Percentiles rank a stretch among this genome's conserved stretches.
Evolutionary conservation across 2,888 invertebrate species (phyloP).

Genomic region (Eilema sororculum): DNA sequence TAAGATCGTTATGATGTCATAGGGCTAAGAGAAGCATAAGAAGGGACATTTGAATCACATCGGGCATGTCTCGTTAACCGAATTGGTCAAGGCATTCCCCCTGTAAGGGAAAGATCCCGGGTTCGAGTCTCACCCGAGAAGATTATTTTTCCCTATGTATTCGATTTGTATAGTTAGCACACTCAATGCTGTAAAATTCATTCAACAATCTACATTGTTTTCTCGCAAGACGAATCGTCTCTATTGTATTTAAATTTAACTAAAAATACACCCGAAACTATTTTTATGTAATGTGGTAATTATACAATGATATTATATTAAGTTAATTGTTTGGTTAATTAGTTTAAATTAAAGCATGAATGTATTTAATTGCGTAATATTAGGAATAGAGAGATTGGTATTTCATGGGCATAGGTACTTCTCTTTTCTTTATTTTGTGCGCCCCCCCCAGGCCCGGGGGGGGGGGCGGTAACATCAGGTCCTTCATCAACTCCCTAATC

Average conservation of each 20-base stretch:
- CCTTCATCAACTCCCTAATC: too few species aligned
- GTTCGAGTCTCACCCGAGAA: too few species aligned
- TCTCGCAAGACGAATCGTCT: not conserved
- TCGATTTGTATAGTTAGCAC: too few species aligned
- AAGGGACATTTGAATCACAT: too few species aligned
- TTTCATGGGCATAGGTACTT: not conserved
- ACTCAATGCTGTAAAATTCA: too few species aligned
- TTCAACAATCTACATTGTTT: not conserved
- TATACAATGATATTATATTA: conserved; percentile 8
- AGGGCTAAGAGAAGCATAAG: not conserved
- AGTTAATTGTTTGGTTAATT: conserved; percentile 6
- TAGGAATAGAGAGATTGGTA: not conserved
- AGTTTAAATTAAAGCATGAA: not conserved
- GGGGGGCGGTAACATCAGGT: too few species aligned
- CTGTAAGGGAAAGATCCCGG: too few species aligned
- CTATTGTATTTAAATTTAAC: not conserved
- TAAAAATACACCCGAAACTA: not conserved
- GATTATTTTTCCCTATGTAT: too few species aligned
- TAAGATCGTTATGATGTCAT: not conserved
- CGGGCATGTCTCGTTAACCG: too few species aligned
- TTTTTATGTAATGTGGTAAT: not conserved
- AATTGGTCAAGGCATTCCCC: too few species aligned
- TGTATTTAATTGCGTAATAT: not conserved
- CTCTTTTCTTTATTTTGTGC: too few species aligned
- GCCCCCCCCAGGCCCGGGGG: too few species aligned